A percentile compares a stretch with the other conserved stretches of the same genome.
Evolutionary conservation across 2,888 invertebrate genomes (phyloP).

Genomic region (Rhogogaster chlorosoma): DNA sequence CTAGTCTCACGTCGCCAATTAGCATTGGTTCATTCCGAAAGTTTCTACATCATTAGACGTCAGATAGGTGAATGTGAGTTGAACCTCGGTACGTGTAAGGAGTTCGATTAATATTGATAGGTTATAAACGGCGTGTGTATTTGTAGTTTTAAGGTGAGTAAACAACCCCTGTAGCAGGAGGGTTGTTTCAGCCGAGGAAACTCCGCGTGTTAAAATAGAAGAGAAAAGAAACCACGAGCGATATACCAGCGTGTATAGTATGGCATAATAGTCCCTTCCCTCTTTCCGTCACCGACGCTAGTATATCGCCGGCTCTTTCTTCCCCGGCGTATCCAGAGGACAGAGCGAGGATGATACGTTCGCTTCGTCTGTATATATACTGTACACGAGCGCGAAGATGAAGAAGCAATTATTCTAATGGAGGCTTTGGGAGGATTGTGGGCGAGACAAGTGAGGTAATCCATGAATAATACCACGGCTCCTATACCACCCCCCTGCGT

Average conservation of each 20-base stretch:
- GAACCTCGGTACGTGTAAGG: not conserved
- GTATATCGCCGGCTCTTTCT: not conserved
- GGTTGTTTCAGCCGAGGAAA: not conserved
- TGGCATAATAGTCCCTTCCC: not conserved
- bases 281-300: not conserved
- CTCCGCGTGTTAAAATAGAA: not conserved
- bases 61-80: not conserved
- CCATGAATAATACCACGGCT: slow-evolving; percentile 74
- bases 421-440: slow-evolving; percentile 75
- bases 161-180: not conserved
- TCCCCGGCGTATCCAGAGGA: slow-evolving; percentile 8
- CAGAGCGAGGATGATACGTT: slow-evolving; percentile 24
- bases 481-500: slow-evolving; percentile 54
- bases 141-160: not conserved
- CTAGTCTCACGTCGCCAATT: not conserved
- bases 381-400: slow-evolving; percentile 71
- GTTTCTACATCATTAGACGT: not conserved
- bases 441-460: slow-evolving; percentile 76
- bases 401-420: slow-evolving; percentile 77
- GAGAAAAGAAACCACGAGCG: slow-evolving; percentile 18
- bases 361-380: slow-evolving; percentile 17
- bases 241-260: not conserved
- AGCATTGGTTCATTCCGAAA: not conserved
- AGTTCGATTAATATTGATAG: not conserved
- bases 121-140: not conserved